A percentile compares a stretch with the other conserved stretches of the same genome.
phyloP scores from a whole-genome alignment of 2,113 vertebrate species.

The Phodopus roborovskii region DNA sequence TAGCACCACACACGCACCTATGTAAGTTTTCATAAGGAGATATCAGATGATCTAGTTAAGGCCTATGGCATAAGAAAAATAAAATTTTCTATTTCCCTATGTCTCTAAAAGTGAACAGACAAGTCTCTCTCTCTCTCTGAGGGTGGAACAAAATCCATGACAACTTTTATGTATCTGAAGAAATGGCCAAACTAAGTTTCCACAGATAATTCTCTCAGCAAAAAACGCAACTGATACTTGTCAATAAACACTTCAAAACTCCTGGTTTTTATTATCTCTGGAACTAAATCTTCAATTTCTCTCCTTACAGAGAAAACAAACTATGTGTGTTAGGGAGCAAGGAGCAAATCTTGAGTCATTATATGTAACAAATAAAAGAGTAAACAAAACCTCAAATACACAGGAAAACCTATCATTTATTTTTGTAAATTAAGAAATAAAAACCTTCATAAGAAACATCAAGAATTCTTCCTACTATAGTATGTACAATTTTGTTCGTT shows the following conservation, averaged over 20 bases:
- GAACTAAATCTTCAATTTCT: conserved; percentile 3
- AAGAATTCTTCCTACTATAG: neutral
- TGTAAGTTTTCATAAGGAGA: neutral
- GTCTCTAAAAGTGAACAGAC: neutral
- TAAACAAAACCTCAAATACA: conserved; percentile 8
- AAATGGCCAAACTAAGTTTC: neutral
- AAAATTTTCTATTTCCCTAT: neutral
- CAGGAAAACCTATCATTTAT: conserved; percentile 3
- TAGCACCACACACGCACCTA: neutral
- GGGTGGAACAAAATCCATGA: conserved; percentile 40
- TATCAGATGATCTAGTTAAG: neutral
- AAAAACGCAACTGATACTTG: neutral
- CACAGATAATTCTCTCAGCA: neutral
- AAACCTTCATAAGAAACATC: neutral
- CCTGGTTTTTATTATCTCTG: neutral
- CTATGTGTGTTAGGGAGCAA: neutral
- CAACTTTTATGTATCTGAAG: neutral
- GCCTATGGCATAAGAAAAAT: neutral
- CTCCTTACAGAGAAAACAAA: conserved; percentile 42
- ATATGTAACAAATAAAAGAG: conserved; percentile 7
- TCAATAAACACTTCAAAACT: conserved; percentile 17
- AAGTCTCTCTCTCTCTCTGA: neutral
- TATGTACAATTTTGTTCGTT: neutral
- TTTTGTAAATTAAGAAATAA: conserved; percentile 4
- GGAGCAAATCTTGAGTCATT: neutral